These are phyloP conservation scores for Colius striatus DNA, from an alignment of 2,113 vertebrate species.

Conservation along the genomic window DNA sequence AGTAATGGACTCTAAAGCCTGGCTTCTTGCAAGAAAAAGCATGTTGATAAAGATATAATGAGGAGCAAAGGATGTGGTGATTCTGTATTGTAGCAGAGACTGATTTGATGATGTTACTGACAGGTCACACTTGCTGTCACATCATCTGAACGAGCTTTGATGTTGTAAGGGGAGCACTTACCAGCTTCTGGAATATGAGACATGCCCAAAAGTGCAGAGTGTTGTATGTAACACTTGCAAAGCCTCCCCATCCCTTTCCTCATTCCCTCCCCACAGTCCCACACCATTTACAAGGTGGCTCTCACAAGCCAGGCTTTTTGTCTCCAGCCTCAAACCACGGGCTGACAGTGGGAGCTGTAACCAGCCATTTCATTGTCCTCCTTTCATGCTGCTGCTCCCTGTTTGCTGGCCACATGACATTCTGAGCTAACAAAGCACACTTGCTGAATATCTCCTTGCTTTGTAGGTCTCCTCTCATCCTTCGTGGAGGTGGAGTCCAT, in stretches of 20 bases:
- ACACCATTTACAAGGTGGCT: not conserved
- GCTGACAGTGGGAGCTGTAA: not conserved
- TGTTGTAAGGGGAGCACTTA: not conserved
- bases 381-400: not conserved
- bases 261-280: not conserved
- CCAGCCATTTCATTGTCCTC: not conserved
- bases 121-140: not conserved
- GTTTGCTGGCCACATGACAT: not conserved
- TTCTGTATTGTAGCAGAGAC: not conserved
- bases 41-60: not conserved
- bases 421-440: not conserved
- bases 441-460: not conserved
- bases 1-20: not conserved
- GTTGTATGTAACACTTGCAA: not conserved
- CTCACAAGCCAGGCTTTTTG: not conserved
- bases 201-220: not conserved
- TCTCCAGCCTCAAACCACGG: not conserved
- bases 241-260: not conserved
- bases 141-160: not conserved
- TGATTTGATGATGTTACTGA: not conserved
- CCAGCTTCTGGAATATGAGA: not conserved
- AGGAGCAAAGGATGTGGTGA: not conserved
- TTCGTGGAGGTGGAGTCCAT: constrained; percentile 99
- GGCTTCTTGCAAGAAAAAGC: not conserved
- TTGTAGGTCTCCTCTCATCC: constrained; percentile 91